phyloP scores from a whole-genome alignment of 2,113 vertebrate genomes.

The Odocoileus virginianus region DNA sequence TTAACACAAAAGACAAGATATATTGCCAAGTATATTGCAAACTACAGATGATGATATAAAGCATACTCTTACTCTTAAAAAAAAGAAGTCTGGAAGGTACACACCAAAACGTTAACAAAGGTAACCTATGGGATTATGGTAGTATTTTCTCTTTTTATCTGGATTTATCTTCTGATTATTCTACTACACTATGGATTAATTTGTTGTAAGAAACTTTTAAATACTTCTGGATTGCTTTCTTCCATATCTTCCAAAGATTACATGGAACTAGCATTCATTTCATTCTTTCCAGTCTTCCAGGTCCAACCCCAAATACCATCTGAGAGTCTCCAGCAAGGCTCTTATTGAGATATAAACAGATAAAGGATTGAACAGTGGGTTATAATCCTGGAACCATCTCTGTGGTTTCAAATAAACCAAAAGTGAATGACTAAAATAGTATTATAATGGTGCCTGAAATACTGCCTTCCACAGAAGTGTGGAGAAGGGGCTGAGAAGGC shows the following conservation, averaged over 20 bases:
- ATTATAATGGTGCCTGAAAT: background rate
- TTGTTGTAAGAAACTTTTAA: background rate
- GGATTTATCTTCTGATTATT: background rate
- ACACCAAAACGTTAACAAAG: background rate
- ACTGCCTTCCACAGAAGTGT: background rate
- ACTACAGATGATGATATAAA: background rate
- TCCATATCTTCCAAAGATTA: background rate
- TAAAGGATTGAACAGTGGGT: background rate
- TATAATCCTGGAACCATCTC: background rate
- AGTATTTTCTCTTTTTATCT: constrained; percentile 3
- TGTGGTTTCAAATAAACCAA: background rate
- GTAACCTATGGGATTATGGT: background rate
- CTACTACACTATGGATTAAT: background rate
- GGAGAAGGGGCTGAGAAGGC: background rate
- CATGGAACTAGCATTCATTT: background rate
- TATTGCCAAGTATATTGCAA: background rate
- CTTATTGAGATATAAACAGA: background rate
- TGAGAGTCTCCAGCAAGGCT: background rate
- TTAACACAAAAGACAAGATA: background rate
- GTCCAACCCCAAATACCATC: background rate
- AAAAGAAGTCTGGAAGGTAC: background rate
- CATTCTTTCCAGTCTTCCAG: constrained; percentile 14
- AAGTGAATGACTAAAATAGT: background rate
- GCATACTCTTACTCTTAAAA: background rate
- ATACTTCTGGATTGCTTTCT: constrained; percentile 16